phyloP scores from a whole-genome alignment of 2,888 invertebrate species.

The Latrodectus elegans region DNA sequence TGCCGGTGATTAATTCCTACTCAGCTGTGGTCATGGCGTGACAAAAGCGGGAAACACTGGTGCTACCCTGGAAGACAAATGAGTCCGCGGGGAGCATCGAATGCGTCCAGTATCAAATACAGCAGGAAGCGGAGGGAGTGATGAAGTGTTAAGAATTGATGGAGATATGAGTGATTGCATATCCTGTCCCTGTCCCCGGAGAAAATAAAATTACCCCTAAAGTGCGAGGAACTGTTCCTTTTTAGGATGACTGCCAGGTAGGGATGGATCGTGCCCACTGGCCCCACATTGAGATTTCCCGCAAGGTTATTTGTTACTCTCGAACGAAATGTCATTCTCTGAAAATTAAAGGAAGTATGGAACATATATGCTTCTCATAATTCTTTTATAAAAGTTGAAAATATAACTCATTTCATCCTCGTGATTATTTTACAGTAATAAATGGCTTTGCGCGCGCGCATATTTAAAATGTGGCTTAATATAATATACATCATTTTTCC shows the following conservation, averaged over 20 bases:
- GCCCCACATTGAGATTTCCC: neutral
- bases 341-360: too few relatives aligned
- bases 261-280: neutral
- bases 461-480: too few relatives aligned
- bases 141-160: conserved; percentile 4
- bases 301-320: neutral
- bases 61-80: neutral
- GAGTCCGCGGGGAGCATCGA: conserved; percentile 6
- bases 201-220: neutral
- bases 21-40: neutral
- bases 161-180: neutral
- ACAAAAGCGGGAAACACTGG: conserved; percentile 7
- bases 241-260: neutral
- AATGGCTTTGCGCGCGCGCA: too few relatives aligned
- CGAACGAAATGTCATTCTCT: neutral
- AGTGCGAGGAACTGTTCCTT: neutral
- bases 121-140: conserved; percentile 13
- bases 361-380: too few relatives aligned
- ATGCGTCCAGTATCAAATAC: conserved; percentile 2
- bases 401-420: too few relatives aligned
- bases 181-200: neutral
- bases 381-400: too few relatives aligned
- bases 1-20: conserved; percentile 15
- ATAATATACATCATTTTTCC: too few relatives aligned
- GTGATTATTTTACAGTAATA: too few relatives aligned